Percentiles rank a stretch among this genome's conserved stretches.
Evolutionary conservation across 1,140 invertebrate species (phyloP).

Genomic region (Hyles vespertilio): DNA sequence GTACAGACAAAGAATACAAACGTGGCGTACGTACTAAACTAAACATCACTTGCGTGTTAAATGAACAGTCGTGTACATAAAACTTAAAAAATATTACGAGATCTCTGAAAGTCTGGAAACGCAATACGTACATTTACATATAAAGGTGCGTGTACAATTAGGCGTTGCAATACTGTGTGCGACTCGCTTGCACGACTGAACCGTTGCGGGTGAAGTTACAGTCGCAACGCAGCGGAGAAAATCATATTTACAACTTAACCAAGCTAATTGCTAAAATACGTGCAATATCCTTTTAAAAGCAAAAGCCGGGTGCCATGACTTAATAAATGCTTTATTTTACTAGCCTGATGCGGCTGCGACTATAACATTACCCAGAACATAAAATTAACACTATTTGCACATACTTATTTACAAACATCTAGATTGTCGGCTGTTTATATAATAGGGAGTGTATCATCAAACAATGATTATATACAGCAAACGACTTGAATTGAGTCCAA

Average conservation of each 20-base stretch:
- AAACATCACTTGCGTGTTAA: slow-evolving; percentile 55
- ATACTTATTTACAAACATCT: slow-evolving; percentile 31
- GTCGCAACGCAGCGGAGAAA: neutral
- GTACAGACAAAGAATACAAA: slow-evolving; percentile 26
- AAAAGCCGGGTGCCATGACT: too few species aligned
- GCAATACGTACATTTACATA: slow-evolving; percentile 60
- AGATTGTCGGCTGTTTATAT: slow-evolving; percentile 17
- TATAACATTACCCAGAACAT: too few species aligned
- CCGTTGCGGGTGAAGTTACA: slow-evolving; percentile 1
- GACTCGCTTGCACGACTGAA: slow-evolving; percentile 9
- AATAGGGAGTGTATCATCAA: slow-evolving; percentile 19
- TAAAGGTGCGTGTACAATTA: slow-evolving; percentile 39
- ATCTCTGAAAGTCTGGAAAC: slow-evolving; percentile 74
- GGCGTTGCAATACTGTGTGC: slow-evolving; percentile 17
- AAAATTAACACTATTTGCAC: neutral
- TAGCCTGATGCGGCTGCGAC: too few species aligned
- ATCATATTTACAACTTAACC: slow-evolving; percentile 10
- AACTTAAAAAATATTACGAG: slow-evolving; percentile 68
- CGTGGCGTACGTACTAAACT: slow-evolving; percentile 27
- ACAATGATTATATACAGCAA: slow-evolving; percentile 9
- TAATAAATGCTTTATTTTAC: too few species aligned
- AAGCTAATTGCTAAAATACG: too few species aligned
- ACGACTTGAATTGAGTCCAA: neutral
- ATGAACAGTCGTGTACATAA: slow-evolving; percentile 57
- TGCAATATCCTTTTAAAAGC: too few species aligned